A percentile compares a stretch with the other conserved stretches of the same genome.
Evolutionary conservation across 2,888 invertebrate species (phyloP).

Genomic region (Xestia xanthographa): DNA sequence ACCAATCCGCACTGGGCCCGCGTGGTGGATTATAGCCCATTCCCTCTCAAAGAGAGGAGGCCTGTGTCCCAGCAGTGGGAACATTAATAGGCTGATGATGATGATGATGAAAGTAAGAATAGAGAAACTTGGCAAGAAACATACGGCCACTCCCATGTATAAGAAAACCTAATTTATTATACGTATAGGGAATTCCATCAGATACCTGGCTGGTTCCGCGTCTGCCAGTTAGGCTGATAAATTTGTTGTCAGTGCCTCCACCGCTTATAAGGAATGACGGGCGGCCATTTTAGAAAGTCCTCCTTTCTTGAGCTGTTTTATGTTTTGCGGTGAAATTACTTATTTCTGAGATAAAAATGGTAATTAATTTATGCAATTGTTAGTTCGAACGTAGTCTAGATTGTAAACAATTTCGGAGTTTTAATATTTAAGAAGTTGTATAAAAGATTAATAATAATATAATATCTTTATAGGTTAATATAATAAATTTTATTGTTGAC

Average conservation of each 20-base stretch:
- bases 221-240: conserved; percentile 64
- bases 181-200: conserved; percentile 57
- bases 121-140: conserved; percentile 48
- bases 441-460: no score
- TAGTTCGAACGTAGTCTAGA: neutral
- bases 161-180: conserved; percentile 60
- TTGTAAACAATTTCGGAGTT: neutral
- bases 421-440: neutral
- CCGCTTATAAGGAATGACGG: conserved; percentile 62
- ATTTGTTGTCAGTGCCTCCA: conserved; percentile 61
- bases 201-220: conserved; percentile 60
- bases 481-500: no score
- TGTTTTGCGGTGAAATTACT: conserved; percentile 45
- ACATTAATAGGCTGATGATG: no score
- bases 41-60: no score
- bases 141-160: conserved; percentile 43
- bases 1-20: no score
- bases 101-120: neutral
- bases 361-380: conserved; percentile 14
- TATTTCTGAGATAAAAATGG: conserved; percentile 24
- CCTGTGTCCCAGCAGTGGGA: no score
- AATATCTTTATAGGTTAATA: no score
- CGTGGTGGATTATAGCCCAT: no score
- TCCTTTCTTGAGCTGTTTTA: conserved; percentile 46
- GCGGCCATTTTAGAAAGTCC: conserved; percentile 65